Evolutionary conservation across 64 coral and sea anemone species (phyloP), one percentile per base, ranked within the genome.

Genomic region (Actinia tenebrosa): DNA sequence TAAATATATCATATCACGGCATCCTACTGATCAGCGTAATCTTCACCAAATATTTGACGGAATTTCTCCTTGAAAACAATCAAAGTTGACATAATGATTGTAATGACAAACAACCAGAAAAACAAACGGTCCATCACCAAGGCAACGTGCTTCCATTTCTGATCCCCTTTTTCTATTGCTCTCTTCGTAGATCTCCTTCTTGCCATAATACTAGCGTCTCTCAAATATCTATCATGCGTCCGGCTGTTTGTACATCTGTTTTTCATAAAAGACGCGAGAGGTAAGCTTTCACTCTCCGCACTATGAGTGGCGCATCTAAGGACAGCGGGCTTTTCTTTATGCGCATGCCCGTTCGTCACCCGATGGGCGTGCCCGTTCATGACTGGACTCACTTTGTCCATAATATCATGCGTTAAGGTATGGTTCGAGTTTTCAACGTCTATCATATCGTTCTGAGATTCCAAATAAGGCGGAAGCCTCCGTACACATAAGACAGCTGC

Each of bases 41-140:
- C 25, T 15, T 75, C 69, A 27, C 26, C 69, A 10, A 75, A 14
- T 11, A 25, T 26, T 30, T 75, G 69, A 42, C 69, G 69, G 10
- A 94, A 25, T 94, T 84, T 94, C 46, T 94, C 93, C 61, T 88
- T 94, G 60, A 94, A 94, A 45, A 94, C 79, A 9, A 56, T 72
- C 45, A 88, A 7, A 27, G 80, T 91, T 37, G 93, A 94, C 10
- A 88, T 85, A 10, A 94, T 42, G 60, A 91, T 87, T 20, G 89
- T 94, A 45, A 94, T 10, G 7, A 94, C 37, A 78, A 94, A 91
- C 60, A 91, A 52, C 85, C 93, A 94, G 71, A 94, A 94, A 78
- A 94, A 91, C 44, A 94, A 88, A 8, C 93, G 79, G 56, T 94
- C 93, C 79, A 94, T 83, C 44, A 94, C 93, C 93, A 94, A 84